A percentile compares a stretch with the other conserved stretches of the same genome.
These are phyloP conservation scores for Trissolcus brochymenae DNA, from an alignment of 2,888 invertebrate species.

Conservation along the genomic window DNA sequence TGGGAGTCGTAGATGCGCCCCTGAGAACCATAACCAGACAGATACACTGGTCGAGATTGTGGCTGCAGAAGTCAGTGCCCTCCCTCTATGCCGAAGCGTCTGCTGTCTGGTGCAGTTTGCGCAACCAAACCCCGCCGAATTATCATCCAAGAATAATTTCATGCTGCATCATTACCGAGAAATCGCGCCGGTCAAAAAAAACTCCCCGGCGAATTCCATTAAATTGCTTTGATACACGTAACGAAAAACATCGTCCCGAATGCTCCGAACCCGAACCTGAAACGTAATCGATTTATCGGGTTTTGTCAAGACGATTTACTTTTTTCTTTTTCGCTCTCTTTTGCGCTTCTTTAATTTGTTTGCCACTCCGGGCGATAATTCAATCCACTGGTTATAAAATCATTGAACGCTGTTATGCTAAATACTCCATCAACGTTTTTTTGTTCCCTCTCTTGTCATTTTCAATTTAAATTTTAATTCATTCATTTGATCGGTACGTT, in stretches of 20 bases:
- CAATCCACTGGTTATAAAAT: background rate
- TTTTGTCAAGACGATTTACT: conserved; percentile 9
- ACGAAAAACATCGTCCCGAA: conserved; percentile 8
- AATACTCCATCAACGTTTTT: background rate
- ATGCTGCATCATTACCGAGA: conserved; percentile 26
- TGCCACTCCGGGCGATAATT: conserved; percentile 9
- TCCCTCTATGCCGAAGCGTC: conserved; percentile 23
- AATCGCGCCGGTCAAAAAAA: conserved; percentile 23
- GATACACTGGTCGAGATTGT: conserved; percentile 68
- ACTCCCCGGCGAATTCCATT: conserved; percentile 4
- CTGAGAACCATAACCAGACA: conserved; percentile 61
- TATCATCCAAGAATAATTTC: conserved; percentile 33
- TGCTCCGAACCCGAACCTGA: background rate
- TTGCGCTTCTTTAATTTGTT: conserved; percentile 3
- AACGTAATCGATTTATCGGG: conserved; percentile 12
- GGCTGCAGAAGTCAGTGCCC: conserved; percentile 68
- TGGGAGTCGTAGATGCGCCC: conserved; percentile 23
- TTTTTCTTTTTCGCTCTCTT: background rate
- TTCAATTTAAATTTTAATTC: no score
- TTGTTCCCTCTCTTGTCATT: background rate
- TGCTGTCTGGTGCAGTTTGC: conserved; percentile 15
- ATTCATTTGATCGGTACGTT: conserved; percentile 1
- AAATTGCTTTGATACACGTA: conserved; percentile 19
- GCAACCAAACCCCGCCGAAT: conserved; percentile 21
- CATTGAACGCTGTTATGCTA: conserved; percentile 3